These are phyloP conservation scores for Danio albolineatus DNA, from an alignment of 2,797 vertebrate genomes.

Conservation along the genomic window DNA sequence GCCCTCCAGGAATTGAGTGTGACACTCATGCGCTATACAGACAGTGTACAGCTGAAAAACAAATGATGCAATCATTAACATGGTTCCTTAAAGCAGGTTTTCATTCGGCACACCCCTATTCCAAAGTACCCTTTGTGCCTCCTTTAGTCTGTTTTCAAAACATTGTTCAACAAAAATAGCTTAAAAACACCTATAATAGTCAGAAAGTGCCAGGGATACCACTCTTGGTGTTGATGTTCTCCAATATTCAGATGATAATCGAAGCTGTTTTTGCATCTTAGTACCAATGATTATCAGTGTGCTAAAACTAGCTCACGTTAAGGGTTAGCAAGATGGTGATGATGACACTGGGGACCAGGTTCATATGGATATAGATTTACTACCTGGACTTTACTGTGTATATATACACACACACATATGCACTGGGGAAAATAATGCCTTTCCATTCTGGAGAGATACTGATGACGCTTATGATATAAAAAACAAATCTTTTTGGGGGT, in stretches of 20 bases:
- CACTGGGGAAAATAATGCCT: constrained; percentile 54
- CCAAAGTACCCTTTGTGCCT: constrained; percentile 88
- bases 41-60: not conserved
- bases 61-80: not conserved
- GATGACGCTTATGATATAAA: constrained; percentile 33
- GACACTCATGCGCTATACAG: too few species aligned
- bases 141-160: constrained; percentile 79
- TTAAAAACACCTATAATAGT: constrained; percentile 64
- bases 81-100: constrained; percentile 38
- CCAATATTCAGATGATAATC: constrained; percentile 73
- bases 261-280: constrained; percentile 36
- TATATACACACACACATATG: constrained; percentile 61
- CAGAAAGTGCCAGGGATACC: constrained; percentile 73
- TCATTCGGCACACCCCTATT: constrained; percentile 68
- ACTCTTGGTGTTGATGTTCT: constrained; percentile 70
- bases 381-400: constrained; percentile 73
- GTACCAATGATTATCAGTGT: constrained; percentile 67
- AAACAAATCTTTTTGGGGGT: constrained; percentile 30
- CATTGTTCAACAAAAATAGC: constrained; percentile 73
- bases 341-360: constrained; percentile 69
- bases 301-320: constrained; percentile 77
- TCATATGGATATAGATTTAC: constrained; percentile 80
- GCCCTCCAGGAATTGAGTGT: too few species aligned
- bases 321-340: constrained; percentile 67
- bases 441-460: constrained; percentile 46